Evolutionary conservation across 2,113 vertebrate genomes (phyloP), one percentile per base, ranked within the genome.

Genomic region (Aythya baeri): DNA sequence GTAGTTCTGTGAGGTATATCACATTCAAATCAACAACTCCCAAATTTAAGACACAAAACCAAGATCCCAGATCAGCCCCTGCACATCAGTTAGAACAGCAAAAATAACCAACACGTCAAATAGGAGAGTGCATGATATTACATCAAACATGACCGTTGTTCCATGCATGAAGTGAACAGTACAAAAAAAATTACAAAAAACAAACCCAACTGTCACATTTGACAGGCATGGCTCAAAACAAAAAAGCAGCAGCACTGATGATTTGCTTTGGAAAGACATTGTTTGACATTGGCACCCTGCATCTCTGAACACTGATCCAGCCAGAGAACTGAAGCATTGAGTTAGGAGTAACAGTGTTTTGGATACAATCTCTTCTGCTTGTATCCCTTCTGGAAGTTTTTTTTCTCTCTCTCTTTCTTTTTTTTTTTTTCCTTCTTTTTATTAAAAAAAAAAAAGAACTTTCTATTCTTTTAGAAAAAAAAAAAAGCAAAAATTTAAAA

Each of bases 1-100:
- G 61, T 26, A 91, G 31, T 91, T 96, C 83, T 88, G 76, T 97
- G 97, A 97, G 97, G 97, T 97, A 97, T 97, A 95, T 96, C 76
- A 83, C 58, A 88, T 55, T 75, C 82, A 94, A 84, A 95, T 83
- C 76, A 87, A 94, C 61, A 80, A 77, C 27, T 74, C 63, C 78
- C 70, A 92, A 77, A 89, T 65, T 74, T 81, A 83, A 89, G 29
- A 75, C 16, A 70, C 62, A 91, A 94, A 44, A 3, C 13, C 23
- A 62, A 83, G 83, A 92, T 74, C 68, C 49, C 72, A 91, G 66
- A 91, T 88, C 44, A 13, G 17, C 90, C 70, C 2, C 0, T 2
- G 3, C 13, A 43, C 14, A 2, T 59, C 58, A 36, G 43, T 83
- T 76, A 92, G 68, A 85, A 94, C 58, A 92, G 77, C 57, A 88